These are phyloP conservation scores for Microctenopoma lineatum DNA, from an alignment of 2,797 vertebrate genomes.

Conservation along the genomic window DNA sequence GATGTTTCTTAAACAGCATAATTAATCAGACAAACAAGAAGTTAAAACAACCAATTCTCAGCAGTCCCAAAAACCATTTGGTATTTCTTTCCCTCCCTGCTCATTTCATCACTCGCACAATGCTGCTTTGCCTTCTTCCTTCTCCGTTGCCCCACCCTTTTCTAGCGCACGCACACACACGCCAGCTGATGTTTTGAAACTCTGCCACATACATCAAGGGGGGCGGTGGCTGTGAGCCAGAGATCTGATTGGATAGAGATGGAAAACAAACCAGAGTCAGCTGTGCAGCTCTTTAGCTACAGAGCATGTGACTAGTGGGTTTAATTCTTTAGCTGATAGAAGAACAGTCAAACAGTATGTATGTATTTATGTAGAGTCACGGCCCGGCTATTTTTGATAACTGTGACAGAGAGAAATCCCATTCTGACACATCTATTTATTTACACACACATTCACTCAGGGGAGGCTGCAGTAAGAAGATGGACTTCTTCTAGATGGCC, in stretches of 20 bases:
- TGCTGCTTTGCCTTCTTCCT: conserved; percentile 20
- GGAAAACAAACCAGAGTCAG: conserved; percentile 79
- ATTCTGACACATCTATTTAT: background rate
- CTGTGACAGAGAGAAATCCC: background rate
- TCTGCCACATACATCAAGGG: conserved; percentile 66
- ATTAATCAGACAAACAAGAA: too few species aligned
- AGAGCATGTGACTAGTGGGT: conserved; percentile 57
- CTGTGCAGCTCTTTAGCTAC: conserved; percentile 64
- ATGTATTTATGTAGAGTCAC: background rate
- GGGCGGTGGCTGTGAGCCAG: conserved; percentile 64
- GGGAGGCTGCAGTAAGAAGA: too few species aligned
- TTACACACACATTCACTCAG: too few species aligned
- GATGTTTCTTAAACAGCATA: too few species aligned
- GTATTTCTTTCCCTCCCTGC: background rate
- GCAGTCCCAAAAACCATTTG: too few species aligned
- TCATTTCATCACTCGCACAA: background rate
- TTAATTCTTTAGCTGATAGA: conserved; percentile 27
- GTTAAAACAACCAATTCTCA: too few species aligned
- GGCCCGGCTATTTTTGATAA: conserved; percentile 32
- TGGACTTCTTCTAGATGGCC: too few species aligned
- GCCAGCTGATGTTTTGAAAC: conserved; percentile 79
- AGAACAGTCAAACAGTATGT: conserved; percentile 24
- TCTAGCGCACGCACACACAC: conserved; percentile 55
- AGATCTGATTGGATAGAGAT: conserved; percentile 71
- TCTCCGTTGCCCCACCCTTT: conserved; percentile 39